phyloP scores from a whole-genome alignment of 2,113 vertebrate genomes.

The Salvelinus sp. region DNA sequence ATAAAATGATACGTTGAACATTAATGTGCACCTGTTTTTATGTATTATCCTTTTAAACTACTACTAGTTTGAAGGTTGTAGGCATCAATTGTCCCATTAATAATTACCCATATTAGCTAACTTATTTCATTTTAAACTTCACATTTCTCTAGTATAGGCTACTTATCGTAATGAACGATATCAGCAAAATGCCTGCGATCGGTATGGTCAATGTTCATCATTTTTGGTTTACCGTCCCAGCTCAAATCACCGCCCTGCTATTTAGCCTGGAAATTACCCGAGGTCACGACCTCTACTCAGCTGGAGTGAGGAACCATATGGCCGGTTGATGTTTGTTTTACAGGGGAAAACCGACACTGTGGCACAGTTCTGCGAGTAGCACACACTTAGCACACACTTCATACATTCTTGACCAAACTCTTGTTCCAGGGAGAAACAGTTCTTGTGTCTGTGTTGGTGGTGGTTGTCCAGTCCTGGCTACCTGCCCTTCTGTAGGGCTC shows the following conservation, averaged over 20 bases:
- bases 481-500: constrained; percentile 23
- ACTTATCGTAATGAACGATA: too few species aligned
- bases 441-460: constrained; percentile 36
- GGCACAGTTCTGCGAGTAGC: constrained; percentile 33
- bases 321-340: not conserved
- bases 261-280: not conserved
- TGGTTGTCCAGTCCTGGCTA: constrained; percentile 26
- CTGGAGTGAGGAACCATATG: not conserved
- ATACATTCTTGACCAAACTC: constrained; percentile 47
- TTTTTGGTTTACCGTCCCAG: too few species aligned
- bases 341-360: constrained; percentile 26
- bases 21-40: too few species aligned
- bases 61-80: too few species aligned
- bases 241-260: not conserved
- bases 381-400: constrained; percentile 32
- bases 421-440: constrained; percentile 26
- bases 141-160: too few species aligned
- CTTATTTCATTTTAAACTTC: too few species aligned
- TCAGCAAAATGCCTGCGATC: too few species aligned
- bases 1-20: too few species aligned
- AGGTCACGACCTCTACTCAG: not conserved
- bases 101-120: too few species aligned
- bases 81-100: too few species aligned
- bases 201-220: too few species aligned
- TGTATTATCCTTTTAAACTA: too few species aligned